phyloP scores from a whole-genome alignment of 2,888 invertebrate genomes.

The Listrodromus nycthemerus region DNA sequence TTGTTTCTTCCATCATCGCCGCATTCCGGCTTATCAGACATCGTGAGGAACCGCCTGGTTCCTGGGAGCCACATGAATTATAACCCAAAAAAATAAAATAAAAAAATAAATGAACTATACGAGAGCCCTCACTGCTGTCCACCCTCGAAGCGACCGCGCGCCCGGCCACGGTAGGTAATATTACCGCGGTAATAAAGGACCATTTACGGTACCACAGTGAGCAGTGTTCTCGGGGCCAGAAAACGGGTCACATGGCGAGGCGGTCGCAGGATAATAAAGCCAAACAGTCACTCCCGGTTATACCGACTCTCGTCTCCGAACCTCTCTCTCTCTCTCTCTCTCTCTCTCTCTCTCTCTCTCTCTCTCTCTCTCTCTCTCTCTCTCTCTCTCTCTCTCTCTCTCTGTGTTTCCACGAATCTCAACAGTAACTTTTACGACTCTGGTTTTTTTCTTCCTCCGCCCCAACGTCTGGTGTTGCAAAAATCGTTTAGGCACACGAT shows the following conservation, averaged over 20 bases:
- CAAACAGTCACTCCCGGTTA: constrained; percentile 54
- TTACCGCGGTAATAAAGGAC: constrained; percentile 80
- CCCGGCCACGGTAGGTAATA: constrained; percentile 77
- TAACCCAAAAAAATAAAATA: constrained; percentile 80
- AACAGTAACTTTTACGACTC: constrained; percentile 66
- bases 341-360: no score
- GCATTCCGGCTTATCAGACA: constrained; percentile 72
- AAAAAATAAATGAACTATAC: constrained; percentile 22
- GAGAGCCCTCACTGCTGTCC: constrained; percentile 62
- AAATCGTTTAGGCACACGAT: constrained; percentile 38
- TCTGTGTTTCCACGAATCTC: constrained; percentile 66
- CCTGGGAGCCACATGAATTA: constrained; percentile 81
- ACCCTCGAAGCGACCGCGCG: constrained; percentile 72
- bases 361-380: no score
- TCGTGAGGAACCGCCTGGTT: constrained; percentile 74
- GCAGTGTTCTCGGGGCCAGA: constrained; percentile 52
- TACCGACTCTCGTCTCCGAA: constrained; percentile 52
- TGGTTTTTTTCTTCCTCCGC: constrained; percentile 48
- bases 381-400: no score
- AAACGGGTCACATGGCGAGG: constrained; percentile 61
- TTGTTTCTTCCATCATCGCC: no score
- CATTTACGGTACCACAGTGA: constrained; percentile 75
- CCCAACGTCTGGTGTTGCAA: constrained; percentile 22
- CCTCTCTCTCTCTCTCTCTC: no score
- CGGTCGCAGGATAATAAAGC: constrained; percentile 66